A percentile compares a stretch with the other conserved stretches of the same genome.
These are phyloP conservation scores for Nymphalis urticae DNA, from an alignment of 2,888 invertebrate genomes.

Conservation along the genomic window DNA sequence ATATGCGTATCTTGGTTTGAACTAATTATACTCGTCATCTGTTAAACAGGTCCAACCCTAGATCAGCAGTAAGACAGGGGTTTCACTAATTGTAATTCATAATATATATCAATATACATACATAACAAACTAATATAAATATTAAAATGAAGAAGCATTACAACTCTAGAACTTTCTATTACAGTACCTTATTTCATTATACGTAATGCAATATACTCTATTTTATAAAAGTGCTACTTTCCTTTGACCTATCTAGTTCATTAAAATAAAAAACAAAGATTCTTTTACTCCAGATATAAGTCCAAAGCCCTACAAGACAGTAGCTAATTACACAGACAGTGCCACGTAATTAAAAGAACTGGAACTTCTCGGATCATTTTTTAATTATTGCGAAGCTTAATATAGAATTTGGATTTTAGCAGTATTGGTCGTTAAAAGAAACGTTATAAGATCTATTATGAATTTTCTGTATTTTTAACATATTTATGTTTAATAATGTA, in stretches of 20 bases:
- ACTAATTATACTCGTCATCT: too few species aligned
- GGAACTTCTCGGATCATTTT: constrained; percentile 31
- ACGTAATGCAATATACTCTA: neutral
- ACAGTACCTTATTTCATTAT: neutral
- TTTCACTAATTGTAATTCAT: too few species aligned
- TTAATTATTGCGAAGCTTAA: constrained; percentile 23
- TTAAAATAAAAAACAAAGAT: constrained; percentile 11
- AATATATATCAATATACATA: too few species aligned
- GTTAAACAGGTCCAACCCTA: too few species aligned
- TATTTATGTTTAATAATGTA: too few species aligned
- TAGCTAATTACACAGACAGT: constrained; percentile 21
- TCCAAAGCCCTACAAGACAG: constrained; percentile 16
- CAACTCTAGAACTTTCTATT: neutral
- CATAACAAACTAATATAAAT: too few species aligned
- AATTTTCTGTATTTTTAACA: too few species aligned
- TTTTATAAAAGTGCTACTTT: neutral
- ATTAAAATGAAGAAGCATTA: too few species aligned
- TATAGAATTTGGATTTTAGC: constrained; percentile 1
- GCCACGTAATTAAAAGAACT: constrained; percentile 30
- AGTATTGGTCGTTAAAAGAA: neutral
- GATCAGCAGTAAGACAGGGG: too few species aligned
- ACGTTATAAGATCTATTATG: neutral
- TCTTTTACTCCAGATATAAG: constrained; percentile 7
- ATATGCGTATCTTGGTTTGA: too few species aligned
- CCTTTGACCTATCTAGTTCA: constrained; percentile 9